Evolutionary conservation across 2,888 invertebrate genomes (phyloP), one percentile per base, ranked within the genome.

Genomic region (Camptogramma bilineatum): DNA sequence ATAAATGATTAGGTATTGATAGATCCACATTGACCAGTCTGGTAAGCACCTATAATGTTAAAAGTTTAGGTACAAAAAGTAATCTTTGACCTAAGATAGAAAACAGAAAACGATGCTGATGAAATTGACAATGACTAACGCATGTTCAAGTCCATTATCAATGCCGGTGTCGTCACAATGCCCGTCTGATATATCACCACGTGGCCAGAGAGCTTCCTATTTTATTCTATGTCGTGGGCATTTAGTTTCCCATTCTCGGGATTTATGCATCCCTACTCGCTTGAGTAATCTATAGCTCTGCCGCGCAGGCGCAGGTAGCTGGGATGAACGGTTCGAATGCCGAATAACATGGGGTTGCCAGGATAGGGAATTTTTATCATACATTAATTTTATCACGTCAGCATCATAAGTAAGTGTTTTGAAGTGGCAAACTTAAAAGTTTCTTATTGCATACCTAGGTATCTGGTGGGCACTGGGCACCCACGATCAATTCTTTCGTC

Each of bases 261-360:
- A 76, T 73, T 74, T 76, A 68, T 63, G 64, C 55, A 62, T 66
- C 68, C 64, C 63, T 58, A 46, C 50, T 24, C 53, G 55, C 42
- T 52, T 54, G 51, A 55, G 52, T 60, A 65, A 61, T 61, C 56
- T 47, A 52, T 46, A 52, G 56, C 61, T 53, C 47, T 44, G 55
- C 19, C 50, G 73, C 73, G 74, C 75, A 51, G 61, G 72, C 81
- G 86, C 88, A 90, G 90, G 91, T 88, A 90, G 86, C 78, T 81
- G 84, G 86, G 86, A 88, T 88, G 86, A 83, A 84, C 86, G 85
- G 85, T 86, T 88, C 86, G 84, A 88, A 88, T 84, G 84, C 86
- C 83, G 85, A 86, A 83, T 77, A 75, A 75, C 51, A 61, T 55
- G 39, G 86, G 78, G 87, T 83, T 87, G 85, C 87, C 74, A 84